phyloP scores from a whole-genome alignment of 2,113 vertebrate genomes.

The Tinamus guttatus region DNA sequence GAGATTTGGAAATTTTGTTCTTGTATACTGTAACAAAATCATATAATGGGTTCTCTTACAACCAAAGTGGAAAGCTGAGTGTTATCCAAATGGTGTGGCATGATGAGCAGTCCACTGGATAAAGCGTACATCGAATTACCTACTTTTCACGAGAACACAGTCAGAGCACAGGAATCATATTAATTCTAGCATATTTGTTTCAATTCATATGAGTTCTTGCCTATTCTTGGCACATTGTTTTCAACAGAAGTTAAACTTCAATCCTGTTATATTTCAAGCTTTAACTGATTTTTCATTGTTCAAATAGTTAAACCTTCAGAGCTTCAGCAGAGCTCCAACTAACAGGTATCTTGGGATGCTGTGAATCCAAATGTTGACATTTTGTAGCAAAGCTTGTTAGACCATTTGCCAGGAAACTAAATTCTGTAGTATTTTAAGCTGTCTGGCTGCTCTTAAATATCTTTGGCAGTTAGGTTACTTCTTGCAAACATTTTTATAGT shows the following conservation, averaged over 20 bases:
- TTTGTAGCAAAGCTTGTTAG: constrained; percentile 46
- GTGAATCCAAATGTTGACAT: constrained; percentile 58
- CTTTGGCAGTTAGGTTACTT: constrained; percentile 29
- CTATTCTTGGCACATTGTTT: constrained; percentile 19
- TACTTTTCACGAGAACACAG: background rate
- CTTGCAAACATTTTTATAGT: constrained; percentile 40
- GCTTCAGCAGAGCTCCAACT: constrained; percentile 34
- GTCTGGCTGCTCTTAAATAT: constrained; percentile 44
- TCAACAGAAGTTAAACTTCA: constrained; percentile 29
- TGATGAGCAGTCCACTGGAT: background rate
- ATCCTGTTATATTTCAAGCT: constrained; percentile 14
- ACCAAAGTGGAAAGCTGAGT: background rate
- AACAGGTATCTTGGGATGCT: constrained; percentile 46
- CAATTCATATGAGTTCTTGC: constrained; percentile 15
- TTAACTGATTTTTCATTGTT: constrained; percentile 65
- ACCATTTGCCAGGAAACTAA: constrained; percentile 13
- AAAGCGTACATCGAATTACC: background rate
- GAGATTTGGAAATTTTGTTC: background rate
- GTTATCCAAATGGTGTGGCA: background rate
- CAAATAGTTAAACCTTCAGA: constrained; percentile 65
- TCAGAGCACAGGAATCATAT: background rate
- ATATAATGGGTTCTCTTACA: background rate
- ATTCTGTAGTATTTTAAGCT: constrained; percentile 27
- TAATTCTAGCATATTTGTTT: constrained; percentile 3
- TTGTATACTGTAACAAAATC: background rate